phyloP scores from a whole-genome alignment of 2,888 invertebrate genomes.

The Crepidodera aurea region DNA sequence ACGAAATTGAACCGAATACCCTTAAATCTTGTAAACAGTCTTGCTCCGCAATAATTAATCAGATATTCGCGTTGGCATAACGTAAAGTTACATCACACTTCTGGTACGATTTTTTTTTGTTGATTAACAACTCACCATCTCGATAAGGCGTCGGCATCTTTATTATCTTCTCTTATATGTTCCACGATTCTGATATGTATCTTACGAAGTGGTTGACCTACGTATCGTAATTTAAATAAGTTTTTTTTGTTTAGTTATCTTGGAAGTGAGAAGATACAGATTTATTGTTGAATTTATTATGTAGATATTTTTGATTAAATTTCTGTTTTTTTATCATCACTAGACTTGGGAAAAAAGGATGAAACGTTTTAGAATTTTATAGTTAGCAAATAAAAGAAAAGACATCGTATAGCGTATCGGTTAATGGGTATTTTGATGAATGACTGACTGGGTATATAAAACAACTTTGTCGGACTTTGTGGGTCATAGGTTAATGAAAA shows the following conservation, averaged over 20 bases:
- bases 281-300: too few relatives aligned
- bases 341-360: too few relatives aligned
- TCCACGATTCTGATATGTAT: neutral
- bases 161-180: neutral
- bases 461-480: slow-evolving; percentile 6
- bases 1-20: neutral
- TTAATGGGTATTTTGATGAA: neutral
- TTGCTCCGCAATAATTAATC: neutral
- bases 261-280: neutral
- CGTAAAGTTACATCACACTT: neutral
- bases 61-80: neutral
- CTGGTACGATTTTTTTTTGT: neutral
- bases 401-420: too few relatives aligned
- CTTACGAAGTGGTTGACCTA: neutral
- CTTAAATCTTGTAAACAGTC: neutral
- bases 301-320: too few relatives aligned
- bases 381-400: too few relatives aligned
- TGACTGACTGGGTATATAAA: neutral
- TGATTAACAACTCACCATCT: neutral
- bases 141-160: neutral
- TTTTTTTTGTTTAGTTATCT: neutral
- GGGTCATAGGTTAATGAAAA: slow-evolving; percentile 10
- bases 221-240: neutral
- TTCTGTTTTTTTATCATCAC: too few relatives aligned
- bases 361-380: too few relatives aligned